These are phyloP conservation scores for Entosphenus tridentatus DNA, from an alignment of 2,113 vertebrate species.

Conservation along the genomic window DNA sequence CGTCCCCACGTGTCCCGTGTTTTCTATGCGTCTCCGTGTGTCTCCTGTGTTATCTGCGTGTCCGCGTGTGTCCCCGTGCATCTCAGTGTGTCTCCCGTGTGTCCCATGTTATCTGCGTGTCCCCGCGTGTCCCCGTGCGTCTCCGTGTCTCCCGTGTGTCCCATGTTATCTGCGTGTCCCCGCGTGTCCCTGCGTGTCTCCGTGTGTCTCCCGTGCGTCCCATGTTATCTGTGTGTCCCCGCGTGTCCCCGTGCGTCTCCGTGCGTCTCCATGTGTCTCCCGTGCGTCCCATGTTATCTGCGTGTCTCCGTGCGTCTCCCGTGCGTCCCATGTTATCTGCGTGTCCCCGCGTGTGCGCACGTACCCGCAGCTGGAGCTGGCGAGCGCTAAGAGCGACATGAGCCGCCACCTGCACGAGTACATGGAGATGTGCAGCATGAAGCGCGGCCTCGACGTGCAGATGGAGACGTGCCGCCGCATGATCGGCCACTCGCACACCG, in stretches of 20 bases:
- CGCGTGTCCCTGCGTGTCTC: background rate
- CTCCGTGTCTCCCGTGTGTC: background rate
- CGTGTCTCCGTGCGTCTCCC: background rate
- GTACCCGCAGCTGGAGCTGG: conserved; percentile 46
- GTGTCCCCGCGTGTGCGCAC: background rate
- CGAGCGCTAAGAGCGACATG: conserved; percentile 90
- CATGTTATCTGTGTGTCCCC: background rate
- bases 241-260: too few relatives aligned
- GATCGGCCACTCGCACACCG: conserved; percentile 48
- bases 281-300: background rate
- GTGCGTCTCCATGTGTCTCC: background rate
- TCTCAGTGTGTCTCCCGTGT: background rate
- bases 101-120: too few relatives aligned
- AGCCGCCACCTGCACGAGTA: conserved; percentile 87
- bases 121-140: too few relatives aligned
- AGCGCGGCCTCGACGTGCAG: conserved; percentile 78
- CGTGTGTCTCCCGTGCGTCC: background rate
- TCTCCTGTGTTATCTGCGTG: too few relatives aligned
- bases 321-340: background rate
- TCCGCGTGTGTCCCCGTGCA: too few relatives aligned
- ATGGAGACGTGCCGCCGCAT: conserved; percentile 93
- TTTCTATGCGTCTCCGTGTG: too few relatives aligned
- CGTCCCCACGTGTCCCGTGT: too few relatives aligned
- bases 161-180: background rate
- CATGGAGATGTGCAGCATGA: conserved; percentile 99